phyloP scores from a whole-genome alignment of 35 echinoderm and acorn worm species.

The Ptychodera flava region DNA sequence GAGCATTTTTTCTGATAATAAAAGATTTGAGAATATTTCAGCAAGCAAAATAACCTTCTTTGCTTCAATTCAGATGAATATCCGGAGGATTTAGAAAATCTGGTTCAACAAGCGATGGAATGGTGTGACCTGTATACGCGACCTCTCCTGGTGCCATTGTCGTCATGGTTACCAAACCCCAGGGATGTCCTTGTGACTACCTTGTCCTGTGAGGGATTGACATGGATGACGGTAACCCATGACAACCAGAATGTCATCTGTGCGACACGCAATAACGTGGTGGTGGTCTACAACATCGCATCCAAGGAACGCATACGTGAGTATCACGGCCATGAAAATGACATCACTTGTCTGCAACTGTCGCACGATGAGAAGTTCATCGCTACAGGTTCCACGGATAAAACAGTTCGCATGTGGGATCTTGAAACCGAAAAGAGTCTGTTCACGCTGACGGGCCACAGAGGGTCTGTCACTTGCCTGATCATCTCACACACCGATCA shows the following conservation, averaged over 20 bases:
- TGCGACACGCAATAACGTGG: constrained; percentile 35
- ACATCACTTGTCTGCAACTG: constrained; percentile 44
- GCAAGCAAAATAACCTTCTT: too few species aligned
- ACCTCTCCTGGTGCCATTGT: constrained; percentile 77
- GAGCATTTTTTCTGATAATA: too few species aligned
- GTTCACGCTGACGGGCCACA: constrained; percentile 59
- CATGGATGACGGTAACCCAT: constrained; percentile 53
- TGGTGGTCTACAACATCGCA: constrained; percentile 70
- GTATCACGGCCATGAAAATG: constrained; percentile 24
- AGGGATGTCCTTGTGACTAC: constrained; percentile 58
- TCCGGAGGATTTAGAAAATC: constrained; percentile 48
- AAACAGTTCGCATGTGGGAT: constrained; percentile 57
- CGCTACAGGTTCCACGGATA: constrained; percentile 48
- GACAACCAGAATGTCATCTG: constrained; percentile 92
- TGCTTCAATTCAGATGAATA: constrained; percentile 34
- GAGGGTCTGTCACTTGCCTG: constrained; percentile 56
- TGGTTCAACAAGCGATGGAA: constrained; percentile 76
- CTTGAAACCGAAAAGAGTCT: constrained; percentile 50
- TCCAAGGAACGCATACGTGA: constrained; percentile 69
- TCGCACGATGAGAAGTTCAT: constrained; percentile 29
- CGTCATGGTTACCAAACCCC: constrained; percentile 73
- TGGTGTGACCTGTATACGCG: constrained; percentile 89
- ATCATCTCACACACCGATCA: constrained; percentile 47
- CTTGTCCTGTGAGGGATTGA: constrained; percentile 35
- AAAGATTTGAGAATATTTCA: too few species aligned